Base-by-base conservation (phyloP, 2,888 invertebrate genomes). In the Heliconius hortense region DNA sequence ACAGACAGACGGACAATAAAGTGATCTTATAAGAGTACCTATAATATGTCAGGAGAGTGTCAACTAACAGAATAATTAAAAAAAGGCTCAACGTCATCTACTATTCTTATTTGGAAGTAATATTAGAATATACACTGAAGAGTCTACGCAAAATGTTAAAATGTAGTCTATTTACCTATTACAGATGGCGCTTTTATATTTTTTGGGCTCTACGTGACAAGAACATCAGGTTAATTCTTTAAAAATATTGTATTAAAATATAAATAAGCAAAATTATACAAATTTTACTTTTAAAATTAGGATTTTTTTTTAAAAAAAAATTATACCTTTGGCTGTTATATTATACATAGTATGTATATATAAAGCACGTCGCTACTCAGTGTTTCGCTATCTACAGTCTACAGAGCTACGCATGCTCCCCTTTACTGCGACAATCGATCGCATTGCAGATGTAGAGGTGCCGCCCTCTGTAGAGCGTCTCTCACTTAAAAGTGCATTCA, bases 401-500 rank as follows among this genome's bases (percentile, higher is more conserved):
- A 18, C 7, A 21, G 31, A 68, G 4, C 13, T 69, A 39, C n/a
- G 13, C n/a, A 35, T n/a, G n/a, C 28, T 24, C 68, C 56, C n/a
- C n/a, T 21, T n/a, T 28, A 31, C 53, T 69, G 69, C 31, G 56
- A 31, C 28, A 8, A 69, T 69, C 56, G 69, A 69, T 69, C 69
- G 56, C 56, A 31, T 35, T 56, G 68, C 69, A 69, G 69, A 69
- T 56, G 11, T 53, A 56, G 11, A 69, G 7, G 69, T 53, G 69
- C 7, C 56, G 69, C 69, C 69, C 69, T 69, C 69, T 69, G n/a
- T n/a, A 56, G 8, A 15, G 31, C 69, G n/a, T n/a, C 35, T 31
- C 31, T 35, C 8, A 31, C n/a, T 35, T 35, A 56, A 68, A 68
- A 56, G 31, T 56, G 53, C 69, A 69, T 35, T 35, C 35, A 56